Conservation (phyloP, 2,797 vertebrate genomes). For the Zalophus californianus region DNA sequence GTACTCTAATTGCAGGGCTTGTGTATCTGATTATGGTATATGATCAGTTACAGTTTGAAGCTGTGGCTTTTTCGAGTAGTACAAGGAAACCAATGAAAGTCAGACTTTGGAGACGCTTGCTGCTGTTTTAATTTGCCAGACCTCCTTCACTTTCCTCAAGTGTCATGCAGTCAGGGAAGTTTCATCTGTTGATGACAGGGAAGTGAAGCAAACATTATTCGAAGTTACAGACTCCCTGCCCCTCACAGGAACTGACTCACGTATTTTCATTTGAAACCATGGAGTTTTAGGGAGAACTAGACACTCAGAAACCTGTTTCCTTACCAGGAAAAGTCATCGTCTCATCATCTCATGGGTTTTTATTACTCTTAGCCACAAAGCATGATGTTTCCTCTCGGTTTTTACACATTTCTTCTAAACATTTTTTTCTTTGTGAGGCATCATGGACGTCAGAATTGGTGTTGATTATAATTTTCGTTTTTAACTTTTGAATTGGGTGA, state of each 20-base stretch:
- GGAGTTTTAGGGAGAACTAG: constrained; percentile 63
- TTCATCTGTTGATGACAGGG: constrained; percentile 37
- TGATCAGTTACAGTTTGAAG: background rate
- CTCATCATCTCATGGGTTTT: constrained; percentile 55
- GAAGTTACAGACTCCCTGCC: background rate
- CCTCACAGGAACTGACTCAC: constrained; percentile 77
- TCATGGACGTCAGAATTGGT: background rate
- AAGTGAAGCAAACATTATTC: constrained; percentile 61
- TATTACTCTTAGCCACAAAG: constrained; percentile 44
- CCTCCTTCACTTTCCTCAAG: background rate
- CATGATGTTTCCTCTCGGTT: constrained; percentile 28
- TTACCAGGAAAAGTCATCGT: constrained; percentile 74
- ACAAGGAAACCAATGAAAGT: background rate
- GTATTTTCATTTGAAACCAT: constrained; percentile 67
- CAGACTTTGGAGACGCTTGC: constrained; percentile 11
- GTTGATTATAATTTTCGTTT: background rate
- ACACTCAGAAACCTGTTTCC: constrained; percentile 73
- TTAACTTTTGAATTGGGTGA: constrained; percentile 2
- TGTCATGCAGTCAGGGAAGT: constrained; percentile 16
- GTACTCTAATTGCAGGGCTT: constrained; percentile 46
- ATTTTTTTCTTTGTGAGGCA: constrained; percentile 52
- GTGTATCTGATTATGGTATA: background rate
- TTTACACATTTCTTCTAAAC: constrained; percentile 62
- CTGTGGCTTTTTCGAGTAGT: background rate
- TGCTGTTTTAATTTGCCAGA: background rate